Conservation (phyloP, 2,797 vertebrate genomes). For the Picus viridis region DNA sequence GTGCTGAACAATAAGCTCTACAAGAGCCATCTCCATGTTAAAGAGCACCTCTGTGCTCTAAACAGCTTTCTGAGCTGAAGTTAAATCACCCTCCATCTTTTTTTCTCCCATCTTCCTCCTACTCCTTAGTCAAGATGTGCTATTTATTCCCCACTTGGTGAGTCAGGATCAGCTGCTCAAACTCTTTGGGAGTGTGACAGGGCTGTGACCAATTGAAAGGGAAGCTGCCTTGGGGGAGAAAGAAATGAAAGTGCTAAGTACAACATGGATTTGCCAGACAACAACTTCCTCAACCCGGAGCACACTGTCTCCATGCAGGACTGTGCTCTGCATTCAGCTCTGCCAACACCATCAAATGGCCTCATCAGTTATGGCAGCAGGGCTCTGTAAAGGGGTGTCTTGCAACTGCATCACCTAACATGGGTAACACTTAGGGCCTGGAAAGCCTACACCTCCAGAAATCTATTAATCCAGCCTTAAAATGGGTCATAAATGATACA, state of each 20-base stretch:
- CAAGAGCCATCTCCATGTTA: background rate
- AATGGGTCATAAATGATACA: background rate
- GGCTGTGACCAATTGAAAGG: background rate
- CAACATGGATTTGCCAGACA: slow-evolving; percentile 17
- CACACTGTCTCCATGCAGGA: background rate
- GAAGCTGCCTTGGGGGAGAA: slow-evolving; percentile 4
- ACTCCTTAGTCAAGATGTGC: background rate
- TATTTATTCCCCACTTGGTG: background rate
- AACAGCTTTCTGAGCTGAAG: background rate
- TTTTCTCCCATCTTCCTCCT: background rate
- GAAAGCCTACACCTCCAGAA: background rate
- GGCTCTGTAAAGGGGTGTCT: background rate
- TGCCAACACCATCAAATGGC: background rate
- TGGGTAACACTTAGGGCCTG: background rate
- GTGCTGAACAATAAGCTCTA: background rate
- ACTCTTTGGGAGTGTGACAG: background rate
- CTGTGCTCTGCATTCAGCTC: background rate
- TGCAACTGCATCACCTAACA: background rate
- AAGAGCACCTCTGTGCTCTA: background rate
- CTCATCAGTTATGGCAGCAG: background rate
- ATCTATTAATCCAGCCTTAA: background rate
- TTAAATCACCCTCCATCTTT: background rate
- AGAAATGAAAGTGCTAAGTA: slow-evolving; percentile 13
- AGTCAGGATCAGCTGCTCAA: slow-evolving; percentile 45
- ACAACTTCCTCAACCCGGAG: background rate